Conservation (phyloP, 2,888 invertebrate genomes). For the Entomobrya proxima region DNA sequence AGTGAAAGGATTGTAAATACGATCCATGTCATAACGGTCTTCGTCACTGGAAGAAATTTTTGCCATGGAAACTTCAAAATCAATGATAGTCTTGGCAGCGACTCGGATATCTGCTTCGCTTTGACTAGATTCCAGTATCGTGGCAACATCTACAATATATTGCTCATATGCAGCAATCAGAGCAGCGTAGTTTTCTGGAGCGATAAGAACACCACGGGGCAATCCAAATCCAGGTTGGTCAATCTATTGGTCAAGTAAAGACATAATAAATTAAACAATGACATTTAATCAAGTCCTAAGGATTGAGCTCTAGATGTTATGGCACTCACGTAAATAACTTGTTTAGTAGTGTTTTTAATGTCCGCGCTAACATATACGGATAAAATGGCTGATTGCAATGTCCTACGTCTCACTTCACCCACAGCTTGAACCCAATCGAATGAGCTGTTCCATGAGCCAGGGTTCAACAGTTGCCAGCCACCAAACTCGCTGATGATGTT, state of each 20-base stretch:
- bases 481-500: slow-evolving; percentile 57
- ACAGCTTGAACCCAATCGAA: slow-evolving; percentile 62
- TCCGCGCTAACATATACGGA: slow-evolving; percentile 66
- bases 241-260: too few relatives aligned
- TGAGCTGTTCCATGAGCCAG: slow-evolving; percentile 44
- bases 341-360: slow-evolving; percentile 64
- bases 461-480: slow-evolving; percentile 66
- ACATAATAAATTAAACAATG: neutral
- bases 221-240: slow-evolving; percentile 67
- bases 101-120: slow-evolving; percentile 33
- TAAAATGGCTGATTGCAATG: slow-evolving; percentile 52
- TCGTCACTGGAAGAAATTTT: slow-evolving; percentile 68
- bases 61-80: slow-evolving; percentile 70
- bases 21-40: slow-evolving; percentile 65
- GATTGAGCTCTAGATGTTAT: too few relatives aligned
- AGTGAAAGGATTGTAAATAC: slow-evolving; percentile 70
- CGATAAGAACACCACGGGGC: slow-evolving; percentile 63
- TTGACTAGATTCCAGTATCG: slow-evolving; percentile 25
- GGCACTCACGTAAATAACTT: slow-evolving; percentile 68
- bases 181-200: slow-evolving; percentile 54
- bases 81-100: slow-evolving; percentile 64
- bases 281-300: too few relatives aligned
- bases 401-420: slow-evolving; percentile 53
- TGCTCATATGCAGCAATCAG: slow-evolving; percentile 67
- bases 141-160: slow-evolving; percentile 65